Evolutionary conservation across 2,113 vertebrate genomes (phyloP), one percentile per base, ranked within the genome.

Genomic region (Dascyllus trimaculatus): DNA sequence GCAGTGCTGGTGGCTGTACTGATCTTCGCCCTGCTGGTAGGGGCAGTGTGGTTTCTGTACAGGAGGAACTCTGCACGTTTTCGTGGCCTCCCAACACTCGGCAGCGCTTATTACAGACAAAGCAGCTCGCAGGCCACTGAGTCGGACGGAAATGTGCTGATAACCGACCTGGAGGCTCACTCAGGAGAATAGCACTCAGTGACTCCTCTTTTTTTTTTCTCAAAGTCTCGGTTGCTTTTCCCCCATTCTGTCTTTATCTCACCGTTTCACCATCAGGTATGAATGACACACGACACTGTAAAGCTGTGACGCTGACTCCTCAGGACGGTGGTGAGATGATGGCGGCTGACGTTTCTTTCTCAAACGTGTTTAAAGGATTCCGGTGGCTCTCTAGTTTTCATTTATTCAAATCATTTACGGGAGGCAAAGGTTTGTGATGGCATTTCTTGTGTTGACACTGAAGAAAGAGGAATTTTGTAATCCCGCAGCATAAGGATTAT

Each of bases 101-200:
- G 94, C 48, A 95, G 90, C 0, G 83, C 91, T 13, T 97, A 96
- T 75, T 96, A 96, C 82, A 90, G 94, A 75, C 94, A 96, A 68
- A 91, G 92, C 14, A 93, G 91, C 65, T 85, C 95, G 1, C 95
- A 96, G 0, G 69, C 85, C 25, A 68, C 91, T 22, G 86, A 94
- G 87, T 91, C 95, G 2, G 98, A 99, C 69, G 97, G 96, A 90
- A 96, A 94, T 45, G 95, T 97, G 78, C 95, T 99, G 60, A 97
- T 98, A 87, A 94, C 95, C 58, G 95, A 96, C 71, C 89, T 97
- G 86, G 96, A 97, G 67, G 90, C 90, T 86, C 94, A 88, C 25
- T 86, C 93, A 5, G 92, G 88, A 53, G 94, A 95, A 83, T 94
- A 95, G 75, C 49, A 48, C 25, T 40, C 7, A 51, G 5, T 18